Percentiles rank a stretch among this genome's conserved stretches.
Evolutionary conservation across 2,797 vertebrate genomes (phyloP).

Genomic region (Smutsia gigantea): DNA sequence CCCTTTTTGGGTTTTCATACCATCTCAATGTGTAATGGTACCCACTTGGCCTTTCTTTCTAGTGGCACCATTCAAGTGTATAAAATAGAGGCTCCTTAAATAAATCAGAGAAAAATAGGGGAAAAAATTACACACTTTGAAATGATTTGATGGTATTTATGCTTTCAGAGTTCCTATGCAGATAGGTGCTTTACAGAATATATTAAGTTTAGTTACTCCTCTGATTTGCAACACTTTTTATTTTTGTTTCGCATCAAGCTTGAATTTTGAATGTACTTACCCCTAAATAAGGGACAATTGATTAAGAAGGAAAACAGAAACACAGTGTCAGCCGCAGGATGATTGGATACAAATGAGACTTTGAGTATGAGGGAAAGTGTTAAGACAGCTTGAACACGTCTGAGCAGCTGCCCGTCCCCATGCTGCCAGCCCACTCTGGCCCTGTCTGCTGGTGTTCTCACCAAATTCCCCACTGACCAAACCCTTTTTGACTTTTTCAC

Average conservation of each 20-base stretch:
- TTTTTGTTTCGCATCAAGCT: neutral
- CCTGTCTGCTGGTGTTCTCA: accelerated
- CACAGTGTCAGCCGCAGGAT: neutral
- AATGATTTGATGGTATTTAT: neutral
- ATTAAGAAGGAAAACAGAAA: neutral
- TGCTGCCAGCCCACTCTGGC: neutral
- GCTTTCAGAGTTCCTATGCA: neutral
- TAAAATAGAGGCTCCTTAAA: neutral
- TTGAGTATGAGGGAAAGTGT: neutral
- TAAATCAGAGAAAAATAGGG: neutral
- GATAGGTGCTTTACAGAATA: neutral
- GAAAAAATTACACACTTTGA: neutral
- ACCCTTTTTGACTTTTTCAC: neutral
- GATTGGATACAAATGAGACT: neutral
- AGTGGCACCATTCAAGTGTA: neutral
- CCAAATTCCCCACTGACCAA: accelerated
- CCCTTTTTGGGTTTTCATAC: neutral
- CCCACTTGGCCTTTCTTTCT: too few relatives aligned
- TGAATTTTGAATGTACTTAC: neutral
- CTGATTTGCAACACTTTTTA: neutral
- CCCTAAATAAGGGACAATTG: neutral
- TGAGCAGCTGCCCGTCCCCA: accelerated
- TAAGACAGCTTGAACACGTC: neutral
- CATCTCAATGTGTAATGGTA: neutral
- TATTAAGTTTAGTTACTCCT: neutral